These are phyloP conservation scores for Atopsyche davidsoni DNA, from an alignment of 1,140 invertebrate genomes.

Conservation along the genomic window DNA sequence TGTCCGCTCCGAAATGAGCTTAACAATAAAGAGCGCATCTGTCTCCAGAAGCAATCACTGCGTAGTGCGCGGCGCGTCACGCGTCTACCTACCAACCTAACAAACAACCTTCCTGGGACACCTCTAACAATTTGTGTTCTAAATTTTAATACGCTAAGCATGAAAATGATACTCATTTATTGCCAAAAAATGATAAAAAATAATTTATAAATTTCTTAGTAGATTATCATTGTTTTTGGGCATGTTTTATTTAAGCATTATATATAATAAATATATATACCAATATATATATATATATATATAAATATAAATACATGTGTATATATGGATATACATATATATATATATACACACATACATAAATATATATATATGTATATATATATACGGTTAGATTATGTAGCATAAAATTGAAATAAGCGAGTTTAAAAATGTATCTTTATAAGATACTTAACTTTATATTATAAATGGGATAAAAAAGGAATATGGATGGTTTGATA, in stretches of 20 bases:
- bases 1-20: conserved; percentile 27
- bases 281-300: conserved; percentile 10
- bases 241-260: conserved; percentile 32
- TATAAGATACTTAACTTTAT: conserved; percentile 32
- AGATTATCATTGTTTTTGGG: conserved; percentile 31
- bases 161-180: conserved; percentile 32
- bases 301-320: conserved; percentile 9
- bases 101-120: background rate
- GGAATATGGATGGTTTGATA: conserved; percentile 32
- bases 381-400: conserved; percentile 27
- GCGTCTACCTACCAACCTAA: background rate
- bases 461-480: conserved; percentile 30
- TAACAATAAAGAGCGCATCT: conserved; percentile 20
- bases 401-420: conserved; percentile 29
- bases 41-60: conserved; percentile 9
- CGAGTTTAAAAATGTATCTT: conserved; percentile 30
- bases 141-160: conserved; percentile 31
- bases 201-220: conserved; percentile 25
- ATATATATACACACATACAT: conserved; percentile 21
- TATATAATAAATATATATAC: too few relatives aligned
- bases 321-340: conserved; percentile 13
- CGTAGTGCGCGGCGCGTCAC: conserved; percentile 1
- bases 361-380: conserved; percentile 17
- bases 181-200: conserved; percentile 31
- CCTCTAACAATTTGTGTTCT: conserved; percentile 29